Base-by-base conservation (phyloP, 2,113 vertebrate species). In the Proterorhinus semilunaris region DNA sequence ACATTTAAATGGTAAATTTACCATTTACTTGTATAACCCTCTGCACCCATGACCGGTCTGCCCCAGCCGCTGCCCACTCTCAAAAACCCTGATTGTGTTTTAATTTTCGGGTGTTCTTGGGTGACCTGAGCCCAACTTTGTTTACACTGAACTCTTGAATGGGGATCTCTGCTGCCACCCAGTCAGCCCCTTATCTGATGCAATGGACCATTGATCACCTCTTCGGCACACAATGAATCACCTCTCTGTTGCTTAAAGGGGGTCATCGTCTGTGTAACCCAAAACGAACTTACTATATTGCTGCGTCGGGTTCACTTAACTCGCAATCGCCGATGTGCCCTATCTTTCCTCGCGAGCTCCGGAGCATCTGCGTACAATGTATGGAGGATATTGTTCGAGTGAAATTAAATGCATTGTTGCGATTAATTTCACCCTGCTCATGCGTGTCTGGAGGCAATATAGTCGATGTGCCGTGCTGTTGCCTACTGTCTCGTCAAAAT, bases 201-300 rank as follows among this genome's bases (percentile, higher is more conserved):
- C 78, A 85, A 85, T 72, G 88, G 88, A 87, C 86, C 88, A 90
- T 91, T 90, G 88, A 86, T 89, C 89, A 87, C 89, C 88, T 85
- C 81, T 87, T 81, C 82, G 77, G 85, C 71, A 45, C 55, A 59
- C 66, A 80, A 76, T 88, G 85, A 89, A 88, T 89, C 80, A 72
- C 48, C 69, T 75, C 84, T 83, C 82, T 90, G 89, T 90, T 81
- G 68, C 76, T 13, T 61, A 72, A 82, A 63, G 51, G 46, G 69
- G 75, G 69, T 85, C 82, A 76, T 86, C 85, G 71, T 81, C 83
- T 72, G 50, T 72, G 84, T 86, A 83, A 90, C 87, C 66, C 66
- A 62, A 90, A 82, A 81, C 86, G 72, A 73, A 77, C 81, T 78
- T 65, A 57, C 75, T 81, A 86, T 78, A 75, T 11, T 61, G 71